Base-by-base conservation (phyloP, 1,140 invertebrate species). In the Protaetia brevitarsis region DNA sequence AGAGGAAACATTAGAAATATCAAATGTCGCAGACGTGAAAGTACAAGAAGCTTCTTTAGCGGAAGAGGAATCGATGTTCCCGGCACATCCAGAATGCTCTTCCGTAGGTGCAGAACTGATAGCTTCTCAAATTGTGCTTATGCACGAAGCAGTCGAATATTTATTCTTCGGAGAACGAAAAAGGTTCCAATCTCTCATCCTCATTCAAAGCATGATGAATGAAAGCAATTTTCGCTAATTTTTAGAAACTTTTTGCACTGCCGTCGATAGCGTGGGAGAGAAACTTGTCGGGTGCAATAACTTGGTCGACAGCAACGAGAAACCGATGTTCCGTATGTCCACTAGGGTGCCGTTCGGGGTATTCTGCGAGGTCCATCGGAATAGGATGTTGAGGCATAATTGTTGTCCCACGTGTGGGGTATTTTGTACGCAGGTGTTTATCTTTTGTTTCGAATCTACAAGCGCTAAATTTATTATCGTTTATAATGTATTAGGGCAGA, bases 381-480 rank as follows among this genome's bases (percentile, higher is more conserved):
- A 88, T 71, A 84, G 93, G 65, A 77, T 97, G 26, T 77, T 85
- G 5, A 77, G 86, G 27, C 95, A 97, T 77, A 93, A 95, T 74
- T 95, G 93, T 76, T 97, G 95, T 77, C 90, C 94, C 0, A 87
- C 88, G 0, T 97, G 95, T 79, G 95, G 94, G 4, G 80, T 93
- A 13, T 97, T 95, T 78, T 97, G 94, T 76, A 91, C 93, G 27
- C 93, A 96, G 85, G 94, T 77, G 70, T 37, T 36, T 36, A 7
- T 41, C 19, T 21, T 21, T 23, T 37, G n/a, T 6, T 63, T 13
- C 7, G 3, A 63, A n/a, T 62, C 29, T 60, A 13, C 26, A 63
- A 56, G 63, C 19, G 2, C 16, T 36, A 6, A 23, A n/a, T 60
- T 66, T 58, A 26, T 65, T 68, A 57, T 60, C 61, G 31, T 45